Percentiles rank a stretch among this genome's conserved stretches.
phyloP scores from a whole-genome alignment of 2,113 vertebrate genomes.

The Phrynosoma platyrhinos region DNA sequence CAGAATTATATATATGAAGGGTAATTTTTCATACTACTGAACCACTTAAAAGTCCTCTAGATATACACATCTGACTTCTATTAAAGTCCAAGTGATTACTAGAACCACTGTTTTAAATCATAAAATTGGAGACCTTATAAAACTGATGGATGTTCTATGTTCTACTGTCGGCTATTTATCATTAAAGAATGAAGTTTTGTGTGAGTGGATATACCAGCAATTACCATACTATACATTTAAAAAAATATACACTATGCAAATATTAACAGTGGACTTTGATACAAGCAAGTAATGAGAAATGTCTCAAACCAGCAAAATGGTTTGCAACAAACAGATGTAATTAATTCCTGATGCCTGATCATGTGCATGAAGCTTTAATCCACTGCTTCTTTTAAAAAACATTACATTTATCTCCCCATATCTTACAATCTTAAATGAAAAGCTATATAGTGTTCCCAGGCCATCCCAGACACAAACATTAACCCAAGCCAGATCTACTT shows the following conservation, averaged over 20 bases:
- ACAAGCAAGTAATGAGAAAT: neutral
- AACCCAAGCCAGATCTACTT: neutral
- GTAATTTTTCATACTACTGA: neutral
- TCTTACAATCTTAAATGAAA: neutral
- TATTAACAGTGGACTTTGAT: neutral
- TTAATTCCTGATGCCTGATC: neutral
- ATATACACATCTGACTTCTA: conserved; percentile 7
- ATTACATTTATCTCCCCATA: neutral
- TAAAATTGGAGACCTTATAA: conserved; percentile 22
- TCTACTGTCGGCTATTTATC: conserved; percentile 4
- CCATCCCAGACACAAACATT: neutral
- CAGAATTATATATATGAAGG: conserved; percentile 28
- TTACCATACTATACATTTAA: neutral
- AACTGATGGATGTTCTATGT: conserved; percentile 9
- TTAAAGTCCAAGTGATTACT: neutral
- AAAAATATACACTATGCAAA: no score
- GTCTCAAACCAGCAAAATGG: neutral
- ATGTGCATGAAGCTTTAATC: neutral
- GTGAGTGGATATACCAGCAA: conserved; percentile 31
- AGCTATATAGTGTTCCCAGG: neutral
- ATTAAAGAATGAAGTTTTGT: conserved; percentile 33
- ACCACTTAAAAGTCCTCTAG: conserved; percentile 32
- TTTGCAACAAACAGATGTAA: neutral
- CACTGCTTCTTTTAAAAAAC: neutral
- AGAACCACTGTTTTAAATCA: neutral